phyloP scores from a whole-genome alignment of 1,140 invertebrate species.

The Triops longicaudatus region DNA sequence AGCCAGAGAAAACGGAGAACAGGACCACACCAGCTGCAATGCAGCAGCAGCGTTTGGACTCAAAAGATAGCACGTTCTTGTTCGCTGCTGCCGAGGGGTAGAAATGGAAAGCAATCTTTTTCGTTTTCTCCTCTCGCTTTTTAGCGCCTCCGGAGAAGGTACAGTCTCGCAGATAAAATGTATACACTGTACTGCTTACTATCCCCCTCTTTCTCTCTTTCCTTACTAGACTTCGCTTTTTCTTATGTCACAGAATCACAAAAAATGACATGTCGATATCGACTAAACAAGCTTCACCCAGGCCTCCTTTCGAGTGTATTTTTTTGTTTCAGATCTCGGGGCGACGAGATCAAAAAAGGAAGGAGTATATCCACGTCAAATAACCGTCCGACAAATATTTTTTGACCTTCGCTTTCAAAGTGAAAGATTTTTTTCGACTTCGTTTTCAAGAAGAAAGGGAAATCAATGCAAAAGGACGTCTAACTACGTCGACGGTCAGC shows the following conservation, averaged over 20 bases:
- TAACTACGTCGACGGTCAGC: neutral
- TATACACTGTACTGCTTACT: neutral
- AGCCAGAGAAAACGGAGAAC: neutral
- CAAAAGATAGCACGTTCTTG: neutral
- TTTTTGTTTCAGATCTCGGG: neutral
- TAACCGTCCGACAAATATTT: neutral
- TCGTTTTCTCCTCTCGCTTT: no score
- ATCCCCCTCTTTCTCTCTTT: neutral
- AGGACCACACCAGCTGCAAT: slow-evolving; percentile 9
- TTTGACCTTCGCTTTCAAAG: neutral
- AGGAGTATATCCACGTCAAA: slow-evolving; percentile 2
- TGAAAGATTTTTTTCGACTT: neutral
- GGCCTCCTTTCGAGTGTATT: neutral
- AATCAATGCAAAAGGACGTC: neutral
- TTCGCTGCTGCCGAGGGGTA: neutral
- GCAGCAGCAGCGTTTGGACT: neutral
- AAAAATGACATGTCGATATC: slow-evolving; percentile 15
- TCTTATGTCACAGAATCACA: neutral
- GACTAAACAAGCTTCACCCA: slow-evolving; percentile 4
- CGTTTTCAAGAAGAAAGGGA: neutral
- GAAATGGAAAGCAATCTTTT: slow-evolving; percentile 9
- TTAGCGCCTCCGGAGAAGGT: neutral
- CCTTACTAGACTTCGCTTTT: neutral
- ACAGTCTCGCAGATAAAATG: neutral
- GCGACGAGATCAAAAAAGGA: neutral